phyloP scores from a whole-genome alignment of 2,113 vertebrate genomes.

The Notothenia coriiceps region DNA sequence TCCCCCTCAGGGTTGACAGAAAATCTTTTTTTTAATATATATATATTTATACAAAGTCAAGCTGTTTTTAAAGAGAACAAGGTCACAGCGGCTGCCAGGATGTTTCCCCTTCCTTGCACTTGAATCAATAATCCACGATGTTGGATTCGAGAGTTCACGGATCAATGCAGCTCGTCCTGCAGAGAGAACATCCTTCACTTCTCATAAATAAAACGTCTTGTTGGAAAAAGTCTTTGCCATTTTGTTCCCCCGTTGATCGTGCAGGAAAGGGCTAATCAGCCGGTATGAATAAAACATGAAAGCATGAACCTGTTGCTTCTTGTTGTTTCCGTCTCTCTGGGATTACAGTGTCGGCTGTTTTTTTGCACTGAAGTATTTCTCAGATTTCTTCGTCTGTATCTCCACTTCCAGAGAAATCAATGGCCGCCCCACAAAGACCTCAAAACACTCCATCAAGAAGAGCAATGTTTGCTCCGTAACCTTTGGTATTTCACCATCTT shows the following conservation, averaged over 20 bases:
- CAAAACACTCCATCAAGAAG: neutral
- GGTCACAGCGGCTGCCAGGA: neutral
- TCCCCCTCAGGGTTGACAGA: neutral
- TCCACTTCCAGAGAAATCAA: slow-evolving; percentile 22
- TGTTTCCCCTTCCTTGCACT: slow-evolving; percentile 12
- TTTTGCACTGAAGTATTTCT: neutral
- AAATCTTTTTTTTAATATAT: slow-evolving; percentile 28
- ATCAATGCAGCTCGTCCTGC: slow-evolving; percentile 15
- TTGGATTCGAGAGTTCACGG: slow-evolving; percentile 19
- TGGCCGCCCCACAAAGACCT: neutral
- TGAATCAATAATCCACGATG: slow-evolving; percentile 56
- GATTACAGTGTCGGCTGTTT: slow-evolving; percentile 1
- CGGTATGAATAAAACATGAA: slow-evolving; percentile 45
- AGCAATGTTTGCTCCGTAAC: neutral
- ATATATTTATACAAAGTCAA: slow-evolving; percentile 37
- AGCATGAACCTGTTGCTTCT: slow-evolving; percentile 2
- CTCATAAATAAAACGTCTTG: neutral
- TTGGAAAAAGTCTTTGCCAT: slow-evolving; percentile 6
- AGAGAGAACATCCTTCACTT: slow-evolving; percentile 16
- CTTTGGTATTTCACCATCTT: neutral
- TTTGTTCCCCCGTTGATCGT: slow-evolving; percentile 19
- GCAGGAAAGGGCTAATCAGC: slow-evolving; percentile 25
- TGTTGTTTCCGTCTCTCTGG: slow-evolving; percentile 7
- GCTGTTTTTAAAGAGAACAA: slow-evolving; percentile 36
- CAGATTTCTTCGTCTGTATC: slow-evolving; percentile 7